These are phyloP conservation scores for Lutjanus erythropterus DNA, from an alignment of 2,113 vertebrate species.

Conservation along the genomic window DNA sequence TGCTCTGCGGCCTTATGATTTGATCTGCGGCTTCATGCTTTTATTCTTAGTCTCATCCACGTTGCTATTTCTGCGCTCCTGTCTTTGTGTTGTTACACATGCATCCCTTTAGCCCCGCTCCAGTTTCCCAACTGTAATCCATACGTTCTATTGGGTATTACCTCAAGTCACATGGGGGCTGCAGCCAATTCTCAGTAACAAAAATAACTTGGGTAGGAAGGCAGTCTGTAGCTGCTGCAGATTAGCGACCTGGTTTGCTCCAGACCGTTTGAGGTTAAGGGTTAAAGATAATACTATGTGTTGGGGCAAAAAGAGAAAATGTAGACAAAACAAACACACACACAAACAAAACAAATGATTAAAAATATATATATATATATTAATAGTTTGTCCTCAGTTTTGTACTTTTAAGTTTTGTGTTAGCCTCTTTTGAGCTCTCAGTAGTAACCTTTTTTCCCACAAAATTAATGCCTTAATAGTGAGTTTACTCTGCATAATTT, in stretches of 20 bases:
- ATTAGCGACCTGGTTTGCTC: background rate
- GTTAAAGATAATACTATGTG: background rate
- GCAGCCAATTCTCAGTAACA: background rate
- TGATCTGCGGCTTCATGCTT: background rate
- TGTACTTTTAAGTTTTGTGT: background rate
- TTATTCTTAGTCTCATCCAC: background rate
- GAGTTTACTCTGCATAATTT: no score
- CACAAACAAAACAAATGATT: no score
- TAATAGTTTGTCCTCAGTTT: background rate
- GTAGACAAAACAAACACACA: no score
- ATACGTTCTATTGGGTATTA: background rate
- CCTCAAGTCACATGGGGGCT: background rate
- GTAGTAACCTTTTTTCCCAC: no score
- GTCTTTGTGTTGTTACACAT: conserved; percentile 12
- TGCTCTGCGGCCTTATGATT: background rate
- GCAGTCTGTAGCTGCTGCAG: background rate
- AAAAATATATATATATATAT: no score
- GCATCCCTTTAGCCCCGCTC: background rate
- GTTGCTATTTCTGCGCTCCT: background rate
- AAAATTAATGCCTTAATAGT: no score
- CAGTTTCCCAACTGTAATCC: background rate
- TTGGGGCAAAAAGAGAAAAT: no score
- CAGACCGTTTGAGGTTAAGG: background rate
- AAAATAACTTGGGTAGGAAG: background rate
- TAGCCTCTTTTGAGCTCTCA: no score